Evolutionary conservation across 2,888 invertebrate species (phyloP), one percentile per base, ranked within the genome.

Genomic region (Eilema caniola): DNA sequence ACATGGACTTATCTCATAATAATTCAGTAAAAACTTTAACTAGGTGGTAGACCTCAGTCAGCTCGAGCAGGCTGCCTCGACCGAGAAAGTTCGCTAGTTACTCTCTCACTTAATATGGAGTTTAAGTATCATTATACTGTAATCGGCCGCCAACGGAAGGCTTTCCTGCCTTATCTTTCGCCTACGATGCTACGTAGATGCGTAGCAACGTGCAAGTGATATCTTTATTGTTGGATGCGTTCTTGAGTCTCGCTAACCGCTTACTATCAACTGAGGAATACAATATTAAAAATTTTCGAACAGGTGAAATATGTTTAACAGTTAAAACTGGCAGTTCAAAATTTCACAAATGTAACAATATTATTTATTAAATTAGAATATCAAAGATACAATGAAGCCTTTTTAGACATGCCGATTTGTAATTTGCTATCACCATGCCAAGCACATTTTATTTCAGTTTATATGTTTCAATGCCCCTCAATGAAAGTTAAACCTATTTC

Each of bases 11-110:
- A 75, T 70, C 73, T 72, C 67, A 72, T 71, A 79, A 79, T 79
- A 71, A 69, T 83, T 77, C 71, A 56, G 59, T 74, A 69, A 73
- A 77, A 71, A 71, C 41, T 72, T 72, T 69, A 68, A 78, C 73
- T 67, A 70, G 69, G 64, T 24, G 33, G 41, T 53, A 23, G 24
- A 23, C 20, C 62, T 47, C 20, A 47, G 20, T n/a, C 53, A 53
- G 53, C 20, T 53, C 53, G n/a, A 20, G 8, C 16, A 47, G 47
- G 47, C 47, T 47, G 47, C n/a, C 53, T 53, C n/a, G 3, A 53
- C 20, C n/a, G 20, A 53, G 53, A n/a, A n/a, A 53, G 53, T 53
- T 53, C 10, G n/a, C 8, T n/a, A 53, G 20, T 53, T 53, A 53
- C 53, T 53, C 53, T 47, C 47, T 53, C n/a, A 53, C 53, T 53